phyloP scores from a whole-genome alignment of 2,797 vertebrate species.

The Sebastes steindachneri region DNA sequence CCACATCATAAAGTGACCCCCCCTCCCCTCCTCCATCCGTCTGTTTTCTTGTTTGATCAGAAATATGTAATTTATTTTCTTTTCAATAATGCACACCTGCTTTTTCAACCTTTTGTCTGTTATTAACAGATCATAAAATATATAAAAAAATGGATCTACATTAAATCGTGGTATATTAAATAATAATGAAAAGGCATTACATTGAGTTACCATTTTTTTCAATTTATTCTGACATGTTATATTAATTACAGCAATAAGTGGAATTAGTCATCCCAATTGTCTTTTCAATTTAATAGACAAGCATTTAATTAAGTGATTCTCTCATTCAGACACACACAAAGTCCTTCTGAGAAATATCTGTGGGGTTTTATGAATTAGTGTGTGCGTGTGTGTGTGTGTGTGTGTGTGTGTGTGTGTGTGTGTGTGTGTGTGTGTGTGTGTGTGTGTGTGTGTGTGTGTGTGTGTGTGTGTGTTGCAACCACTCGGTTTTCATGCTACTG shows the following conservation, averaged over 20 bases:
- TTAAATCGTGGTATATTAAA: conserved; percentile 16
- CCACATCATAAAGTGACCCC: conserved; percentile 62
- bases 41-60: conserved; percentile 21
- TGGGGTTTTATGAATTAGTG: not conserved
- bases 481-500: not conserved
- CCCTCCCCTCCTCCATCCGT: conserved; percentile 14
- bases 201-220: conserved; percentile 4
- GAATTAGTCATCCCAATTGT: conserved; percentile 39
- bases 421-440: not conserved
- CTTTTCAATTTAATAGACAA: conserved; percentile 50
- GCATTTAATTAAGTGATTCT: conserved; percentile 44
- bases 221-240: conserved; percentile 24
- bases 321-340: conserved; percentile 7
- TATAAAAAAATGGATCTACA: not conserved
- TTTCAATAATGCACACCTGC: not conserved
- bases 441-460: not conserved
- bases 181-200: conserved; percentile 10
- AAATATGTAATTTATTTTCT: not conserved
- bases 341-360: conserved; percentile 4
- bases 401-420: no score
- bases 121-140: not conserved
- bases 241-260: conserved; percentile 42
- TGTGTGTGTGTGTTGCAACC: not conserved
- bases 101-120: not conserved
- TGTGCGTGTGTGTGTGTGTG: not conserved